Evolutionary conservation across 2,888 invertebrate genomes (phyloP).

Genomic region (Hirtodrosophila trivittata): DNA sequence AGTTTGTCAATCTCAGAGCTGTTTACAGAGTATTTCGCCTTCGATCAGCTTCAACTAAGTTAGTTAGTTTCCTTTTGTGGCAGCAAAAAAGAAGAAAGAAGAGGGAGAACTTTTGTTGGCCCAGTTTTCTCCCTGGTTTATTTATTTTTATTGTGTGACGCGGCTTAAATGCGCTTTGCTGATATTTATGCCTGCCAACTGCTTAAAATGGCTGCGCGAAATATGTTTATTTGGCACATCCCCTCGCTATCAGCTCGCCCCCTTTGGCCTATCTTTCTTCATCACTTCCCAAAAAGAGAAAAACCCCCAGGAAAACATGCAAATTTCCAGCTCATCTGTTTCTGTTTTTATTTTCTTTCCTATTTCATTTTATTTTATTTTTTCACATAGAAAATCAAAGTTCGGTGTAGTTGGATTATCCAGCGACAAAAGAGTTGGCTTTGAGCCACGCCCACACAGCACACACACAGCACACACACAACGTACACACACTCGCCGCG

Average conservation of each 20-base stretch:
- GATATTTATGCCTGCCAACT: slow-evolving; percentile 74
- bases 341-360: slow-evolving; percentile 11
- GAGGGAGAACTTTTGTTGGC: slow-evolving; percentile 28
- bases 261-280: background rate
- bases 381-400: slow-evolving; percentile 52
- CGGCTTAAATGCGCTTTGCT: slow-evolving; percentile 79
- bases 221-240: slow-evolving; percentile 64
- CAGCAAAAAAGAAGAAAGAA: slow-evolving; percentile 8
- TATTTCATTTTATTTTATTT: slow-evolving; percentile 24
- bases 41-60: background rate
- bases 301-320: slow-evolving; percentile 22
- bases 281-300: no score
- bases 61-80: slow-evolving; percentile 12
- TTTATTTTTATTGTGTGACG: slow-evolving; percentile 69
- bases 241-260: background rate
- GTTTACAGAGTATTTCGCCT: no score
- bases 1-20: no score
- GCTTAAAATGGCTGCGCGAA: slow-evolving; percentile 53
- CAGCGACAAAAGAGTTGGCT: slow-evolving; percentile 55
- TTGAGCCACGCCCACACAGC: slow-evolving; percentile 48
- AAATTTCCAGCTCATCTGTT: slow-evolving; percentile 54
- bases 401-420: slow-evolving; percentile 63
- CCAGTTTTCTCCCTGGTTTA: slow-evolving; percentile 33
- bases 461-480: slow-evolving; percentile 39
- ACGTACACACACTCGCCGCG: background rate